Evolutionary conservation across 2,113 vertebrate species (phyloP).

Genomic region (Ptilorrhoa leucosticta): DNA sequence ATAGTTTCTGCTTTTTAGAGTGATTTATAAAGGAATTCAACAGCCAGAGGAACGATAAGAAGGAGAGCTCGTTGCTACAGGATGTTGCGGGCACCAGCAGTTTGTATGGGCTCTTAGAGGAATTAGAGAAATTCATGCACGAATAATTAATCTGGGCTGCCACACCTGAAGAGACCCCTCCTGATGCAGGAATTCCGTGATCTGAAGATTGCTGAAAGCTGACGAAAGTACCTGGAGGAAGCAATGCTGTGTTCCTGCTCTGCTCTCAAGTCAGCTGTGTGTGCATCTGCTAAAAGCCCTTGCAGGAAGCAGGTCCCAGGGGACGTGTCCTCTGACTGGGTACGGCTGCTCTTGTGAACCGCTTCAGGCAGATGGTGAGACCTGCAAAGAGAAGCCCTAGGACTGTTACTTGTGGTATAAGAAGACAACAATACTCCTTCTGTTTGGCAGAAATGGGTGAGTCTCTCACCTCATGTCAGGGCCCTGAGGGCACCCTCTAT

Average conservation of each 20-base stretch:
- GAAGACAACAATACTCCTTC: neutral
- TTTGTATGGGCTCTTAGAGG: neutral
- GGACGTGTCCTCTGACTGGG: accelerated
- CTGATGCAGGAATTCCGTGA: neutral
- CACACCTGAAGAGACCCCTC: neutral
- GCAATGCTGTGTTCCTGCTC: neutral
- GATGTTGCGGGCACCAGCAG: neutral
- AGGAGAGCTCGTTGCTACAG: neutral
- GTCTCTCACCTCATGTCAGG: neutral
- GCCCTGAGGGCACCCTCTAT: neutral
- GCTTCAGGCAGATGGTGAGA: neutral
- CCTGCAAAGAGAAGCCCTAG: neutral
- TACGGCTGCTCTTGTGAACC: accelerated
- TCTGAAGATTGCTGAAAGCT: neutral
- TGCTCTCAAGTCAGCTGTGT: neutral
- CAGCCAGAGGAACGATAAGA: neutral
- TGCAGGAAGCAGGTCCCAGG: neutral
- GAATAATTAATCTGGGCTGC: neutral
- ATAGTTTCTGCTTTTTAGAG: neutral
- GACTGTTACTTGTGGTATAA: neutral
- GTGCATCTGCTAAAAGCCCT: neutral
- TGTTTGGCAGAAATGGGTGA: neutral
- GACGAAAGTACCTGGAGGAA: neutral
- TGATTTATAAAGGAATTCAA: neutral
- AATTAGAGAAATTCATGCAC: neutral